A percentile compares a stretch with the other conserved stretches of the same genome.
phyloP scores from a whole-genome alignment of 2,888 invertebrate genomes.

The Drosophila trichaetosa region DNA sequence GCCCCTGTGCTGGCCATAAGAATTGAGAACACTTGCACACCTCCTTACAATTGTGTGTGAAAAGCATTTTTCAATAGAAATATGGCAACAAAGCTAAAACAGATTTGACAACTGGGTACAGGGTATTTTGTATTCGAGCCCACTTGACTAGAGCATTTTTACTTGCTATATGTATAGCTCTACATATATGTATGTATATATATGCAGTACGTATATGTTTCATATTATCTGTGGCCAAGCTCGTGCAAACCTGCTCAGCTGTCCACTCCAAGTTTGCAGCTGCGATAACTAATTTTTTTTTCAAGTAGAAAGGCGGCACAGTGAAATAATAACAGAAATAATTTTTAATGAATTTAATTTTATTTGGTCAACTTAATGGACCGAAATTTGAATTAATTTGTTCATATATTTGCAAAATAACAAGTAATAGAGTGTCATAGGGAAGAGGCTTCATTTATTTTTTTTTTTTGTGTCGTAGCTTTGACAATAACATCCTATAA shows the following conservation, averaged over 20 bases:
- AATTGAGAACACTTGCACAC: neutral
- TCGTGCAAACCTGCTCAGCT: constrained; percentile 30
- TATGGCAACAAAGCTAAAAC: neutral
- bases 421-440: neutral
- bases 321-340: constrained; percentile 8
- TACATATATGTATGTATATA: constrained; percentile 20
- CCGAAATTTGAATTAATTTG: neutral
- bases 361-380: neutral
- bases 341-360: neutral
- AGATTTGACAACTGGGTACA: neutral
- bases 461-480: neutral
- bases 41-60: neutral
- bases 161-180: neutral
- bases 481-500: neutral
- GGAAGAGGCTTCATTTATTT: neutral
- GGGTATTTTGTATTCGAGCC: neutral
- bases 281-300: constrained; percentile 41
- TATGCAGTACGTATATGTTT: constrained; percentile 11
- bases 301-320: constrained; percentile 9
- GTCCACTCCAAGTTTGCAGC: constrained; percentile 43
- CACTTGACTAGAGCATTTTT: neutral
- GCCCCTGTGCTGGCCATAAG: too few species aligned
- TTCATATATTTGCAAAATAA: neutral
- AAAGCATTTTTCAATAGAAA: neutral
- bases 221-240: constrained; percentile 29